phyloP scores from a whole-genome alignment of 2,113 vertebrate genomes.

The Ptyas mucosa region DNA sequence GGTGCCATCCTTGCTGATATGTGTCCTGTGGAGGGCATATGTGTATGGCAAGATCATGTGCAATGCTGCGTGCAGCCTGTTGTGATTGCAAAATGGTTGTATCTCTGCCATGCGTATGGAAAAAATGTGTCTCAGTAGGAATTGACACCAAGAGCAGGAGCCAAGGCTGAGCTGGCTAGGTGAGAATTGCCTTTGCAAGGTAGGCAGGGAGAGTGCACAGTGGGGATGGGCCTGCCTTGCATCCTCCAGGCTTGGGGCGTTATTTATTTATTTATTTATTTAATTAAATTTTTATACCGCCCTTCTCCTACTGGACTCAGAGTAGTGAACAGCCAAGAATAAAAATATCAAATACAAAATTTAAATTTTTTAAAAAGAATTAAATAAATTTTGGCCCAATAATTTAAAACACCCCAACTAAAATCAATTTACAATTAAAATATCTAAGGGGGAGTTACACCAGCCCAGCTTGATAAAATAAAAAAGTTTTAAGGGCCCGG shows the following conservation, averaged over 20 bases:
- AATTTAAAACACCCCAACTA: too few relatives aligned
- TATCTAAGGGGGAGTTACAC: too few relatives aligned
- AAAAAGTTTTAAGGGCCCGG: too few relatives aligned
- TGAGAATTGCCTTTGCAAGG: neutral
- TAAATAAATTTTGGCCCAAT: too few relatives aligned
- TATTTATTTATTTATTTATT: too few relatives aligned
- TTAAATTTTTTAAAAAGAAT: too few relatives aligned
- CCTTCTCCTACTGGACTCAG: too few relatives aligned
- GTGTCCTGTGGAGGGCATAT: neutral
- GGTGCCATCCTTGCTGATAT: neutral
- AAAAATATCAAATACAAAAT: too few relatives aligned
- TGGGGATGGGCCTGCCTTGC: neutral
- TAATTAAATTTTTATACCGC: too few relatives aligned
- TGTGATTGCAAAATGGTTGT: neutral
- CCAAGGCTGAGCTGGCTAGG: neutral
- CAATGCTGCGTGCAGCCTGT: neutral
- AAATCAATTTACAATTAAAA: too few relatives aligned
- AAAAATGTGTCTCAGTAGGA: neutral
- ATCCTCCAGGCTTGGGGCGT: neutral
- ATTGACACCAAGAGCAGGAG: neutral
- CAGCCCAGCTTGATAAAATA: too few relatives aligned
- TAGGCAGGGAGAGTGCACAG: neutral
- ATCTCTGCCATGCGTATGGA: neutral
- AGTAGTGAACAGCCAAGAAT: too few relatives aligned
- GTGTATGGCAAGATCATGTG: neutral